Evolutionary conservation across 1,140 invertebrate genomes (phyloP), one percentile per base, ranked within the genome.

Genomic region (Zaprionus davidi): DNA sequence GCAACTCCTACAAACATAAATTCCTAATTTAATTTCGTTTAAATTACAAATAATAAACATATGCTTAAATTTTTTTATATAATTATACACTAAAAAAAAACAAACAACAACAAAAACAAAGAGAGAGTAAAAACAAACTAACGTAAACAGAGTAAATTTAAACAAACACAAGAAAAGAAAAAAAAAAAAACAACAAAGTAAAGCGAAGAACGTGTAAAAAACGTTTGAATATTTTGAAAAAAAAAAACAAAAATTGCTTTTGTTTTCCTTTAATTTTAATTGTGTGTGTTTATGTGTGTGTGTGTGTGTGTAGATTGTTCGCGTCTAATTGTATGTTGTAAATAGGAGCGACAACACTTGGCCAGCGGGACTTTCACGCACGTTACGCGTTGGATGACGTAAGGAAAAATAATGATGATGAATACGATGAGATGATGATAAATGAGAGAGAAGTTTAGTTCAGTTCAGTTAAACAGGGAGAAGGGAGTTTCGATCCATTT

Each of bases 11-110:
- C 72, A 90, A 78, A 79, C 78, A 91, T 76, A 83, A 83, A 84
- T 79, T 84, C 87, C 78, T 91, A 91, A 91, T 91, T 83, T 91
- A 91, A 87, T 83, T 86, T 91, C 73, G 74, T 84, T 86, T 90
- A 90, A 90, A 90, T 86, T 82, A 86, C 83, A 85, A 77, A 81
- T 86, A 82, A 62, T 60, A 64, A 64, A 72, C 46, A 74, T 90
- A 90, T 87, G 82, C 82, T 90, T 90, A 90, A 81, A 90, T 68
- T 90, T 90, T 90, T 90, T 85, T 85, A 82, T 82, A 79, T 88
- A 86, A 79, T 87, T 82, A 87, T 90, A 88, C 64, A 73, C 71
- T 77, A 77, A 79, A 73, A 81, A 81, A 82, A 77, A 79, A 73
- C 78, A 82, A 44, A n/a, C n/a, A 20, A 1, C 1, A 72, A 64